phyloP scores from a whole-genome alignment of 1,140 invertebrate species.

The Prorops nasuta region DNA sequence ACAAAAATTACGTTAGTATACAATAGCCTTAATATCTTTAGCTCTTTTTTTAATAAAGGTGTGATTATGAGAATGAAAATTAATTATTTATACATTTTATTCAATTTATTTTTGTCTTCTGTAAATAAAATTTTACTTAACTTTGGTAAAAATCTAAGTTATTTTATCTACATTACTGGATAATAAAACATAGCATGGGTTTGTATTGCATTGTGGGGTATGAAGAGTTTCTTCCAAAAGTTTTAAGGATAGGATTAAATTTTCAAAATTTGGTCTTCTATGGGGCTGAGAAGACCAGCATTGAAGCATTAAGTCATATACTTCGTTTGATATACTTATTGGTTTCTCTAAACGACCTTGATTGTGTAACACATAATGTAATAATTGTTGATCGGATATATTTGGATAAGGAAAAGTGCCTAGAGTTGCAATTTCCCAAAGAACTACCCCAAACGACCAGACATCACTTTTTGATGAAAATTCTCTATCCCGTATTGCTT shows the following conservation, averaged over 20 bases:
- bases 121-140: too few relatives aligned
- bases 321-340: slow-evolving; percentile 63
- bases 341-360: slow-evolving; percentile 67
- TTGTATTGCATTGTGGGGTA: neutral
- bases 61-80: too few relatives aligned
- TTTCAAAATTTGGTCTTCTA: slow-evolving; percentile 61
- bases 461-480: slow-evolving; percentile 78
- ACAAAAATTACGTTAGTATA: too few relatives aligned
- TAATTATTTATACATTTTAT: too few relatives aligned
- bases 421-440: slow-evolving; percentile 84
- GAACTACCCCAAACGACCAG: slow-evolving; percentile 77
- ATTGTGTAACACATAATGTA: slow-evolving; percentile 62
- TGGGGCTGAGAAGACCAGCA: slow-evolving; percentile 65
- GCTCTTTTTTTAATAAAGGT: too few relatives aligned
- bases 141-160: too few relatives aligned
- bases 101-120: too few relatives aligned
- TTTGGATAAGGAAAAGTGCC: slow-evolving; percentile 73
- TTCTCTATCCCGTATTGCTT: slow-evolving; percentile 59
- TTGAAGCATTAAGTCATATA: slow-evolving; percentile 69
- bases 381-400: slow-evolving; percentile 64
- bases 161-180: neutral
- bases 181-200: slow-evolving; percentile 22
- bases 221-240: neutral
- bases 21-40: too few relatives aligned
- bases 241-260: slow-evolving; percentile 20